These are phyloP conservation scores for Synergus laeviventris DNA, from an alignment of 2,888 invertebrate species.

Conservation along the genomic window DNA sequence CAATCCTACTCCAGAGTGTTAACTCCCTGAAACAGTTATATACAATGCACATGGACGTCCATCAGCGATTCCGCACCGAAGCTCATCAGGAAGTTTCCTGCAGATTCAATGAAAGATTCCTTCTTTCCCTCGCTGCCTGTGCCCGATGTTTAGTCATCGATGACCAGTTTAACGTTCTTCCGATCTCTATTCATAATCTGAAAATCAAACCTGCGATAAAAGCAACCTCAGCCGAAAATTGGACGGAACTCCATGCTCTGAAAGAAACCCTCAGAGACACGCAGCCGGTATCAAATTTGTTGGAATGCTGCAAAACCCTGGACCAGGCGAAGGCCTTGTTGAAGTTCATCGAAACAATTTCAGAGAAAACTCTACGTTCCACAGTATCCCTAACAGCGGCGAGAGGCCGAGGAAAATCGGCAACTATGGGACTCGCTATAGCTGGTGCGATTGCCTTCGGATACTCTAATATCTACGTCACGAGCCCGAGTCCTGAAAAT, in stretches of 20 bases:
- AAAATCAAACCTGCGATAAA: slow-evolving; percentile 86
- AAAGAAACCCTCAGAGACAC: slow-evolving; percentile 86
- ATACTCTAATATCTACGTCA: slow-evolving; percentile 96
- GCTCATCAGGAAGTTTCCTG: slow-evolving; percentile 81
- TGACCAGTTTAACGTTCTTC: slow-evolving; percentile 83
- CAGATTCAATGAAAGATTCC: slow-evolving; percentile 85
- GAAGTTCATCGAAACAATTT: slow-evolving; percentile 95
- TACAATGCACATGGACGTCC: slow-evolving; percentile 99
- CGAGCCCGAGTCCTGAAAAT: slow-evolving; percentile 98
- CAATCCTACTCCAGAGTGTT: slow-evolving; percentile 91
- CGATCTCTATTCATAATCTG: slow-evolving; percentile 92
- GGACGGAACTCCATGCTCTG: slow-evolving; percentile 81
- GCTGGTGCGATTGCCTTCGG: slow-evolving; percentile 90
- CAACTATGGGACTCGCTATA: slow-evolving; percentile 95
- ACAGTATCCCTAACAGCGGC: slow-evolving; percentile 97
- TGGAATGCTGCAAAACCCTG: slow-evolving; percentile 92
- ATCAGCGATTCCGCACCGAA: slow-evolving; percentile 95
- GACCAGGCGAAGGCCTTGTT: slow-evolving; percentile 96
- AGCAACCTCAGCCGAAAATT: slow-evolving; percentile 76
- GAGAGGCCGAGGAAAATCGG: slow-evolving; percentile 98
- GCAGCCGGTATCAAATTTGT: slow-evolving; percentile 91
- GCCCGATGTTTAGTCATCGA: slow-evolving; percentile 76
- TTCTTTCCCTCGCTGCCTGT: slow-evolving; percentile 93
- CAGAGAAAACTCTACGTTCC: slow-evolving; percentile 91
- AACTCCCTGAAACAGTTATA: slow-evolving; percentile 94